These are phyloP conservation scores for Penaeus chinensis DNA, from an alignment of 1,140 invertebrate species.

Conservation along the genomic window DNA sequence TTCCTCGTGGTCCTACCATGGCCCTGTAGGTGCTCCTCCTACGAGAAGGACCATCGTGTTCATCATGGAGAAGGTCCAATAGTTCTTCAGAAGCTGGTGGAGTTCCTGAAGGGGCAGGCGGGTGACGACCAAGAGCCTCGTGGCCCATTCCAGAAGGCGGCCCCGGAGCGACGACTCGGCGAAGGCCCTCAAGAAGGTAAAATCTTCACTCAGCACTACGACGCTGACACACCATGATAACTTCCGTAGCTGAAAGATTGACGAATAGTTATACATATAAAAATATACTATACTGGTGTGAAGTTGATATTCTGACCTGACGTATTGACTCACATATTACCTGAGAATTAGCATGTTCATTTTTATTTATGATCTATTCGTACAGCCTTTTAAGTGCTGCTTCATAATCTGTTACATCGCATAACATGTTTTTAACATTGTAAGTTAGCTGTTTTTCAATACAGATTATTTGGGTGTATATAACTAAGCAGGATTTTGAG, in stretches of 20 bases:
- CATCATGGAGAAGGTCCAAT: slow-evolving; percentile 40
- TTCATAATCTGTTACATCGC: too few relatives aligned
- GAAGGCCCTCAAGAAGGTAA: slow-evolving; percentile 13
- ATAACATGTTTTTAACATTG: too few relatives aligned
- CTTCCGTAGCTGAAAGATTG: neutral
- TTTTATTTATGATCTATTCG: too few relatives aligned
- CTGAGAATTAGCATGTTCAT: too few relatives aligned
- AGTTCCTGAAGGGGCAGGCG: neutral
- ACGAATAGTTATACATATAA: neutral
- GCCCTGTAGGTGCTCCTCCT: too few relatives aligned
- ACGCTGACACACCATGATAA: slow-evolving; percentile 22
- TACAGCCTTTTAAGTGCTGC: too few relatives aligned
- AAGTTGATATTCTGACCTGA: too few relatives aligned
- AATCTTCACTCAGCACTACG: slow-evolving; percentile 11
- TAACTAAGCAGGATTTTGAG: too few relatives aligned
- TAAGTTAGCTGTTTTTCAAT: too few relatives aligned
- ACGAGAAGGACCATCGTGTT: neutral
- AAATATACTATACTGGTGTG: neutral
- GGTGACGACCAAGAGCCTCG: slow-evolving; percentile 28
- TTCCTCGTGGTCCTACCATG: too few relatives aligned
- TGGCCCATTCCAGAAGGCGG: slow-evolving; percentile 30
- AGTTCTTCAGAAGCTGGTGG: neutral
- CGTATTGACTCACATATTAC: too few relatives aligned
- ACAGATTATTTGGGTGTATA: too few relatives aligned
- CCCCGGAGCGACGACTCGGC: slow-evolving; percentile 8